A percentile compares a stretch with the other conserved stretches of the same genome.
Evolutionary conservation across 2,113 vertebrate species (phyloP).

Genomic region (Macquaria australasica): DNA sequence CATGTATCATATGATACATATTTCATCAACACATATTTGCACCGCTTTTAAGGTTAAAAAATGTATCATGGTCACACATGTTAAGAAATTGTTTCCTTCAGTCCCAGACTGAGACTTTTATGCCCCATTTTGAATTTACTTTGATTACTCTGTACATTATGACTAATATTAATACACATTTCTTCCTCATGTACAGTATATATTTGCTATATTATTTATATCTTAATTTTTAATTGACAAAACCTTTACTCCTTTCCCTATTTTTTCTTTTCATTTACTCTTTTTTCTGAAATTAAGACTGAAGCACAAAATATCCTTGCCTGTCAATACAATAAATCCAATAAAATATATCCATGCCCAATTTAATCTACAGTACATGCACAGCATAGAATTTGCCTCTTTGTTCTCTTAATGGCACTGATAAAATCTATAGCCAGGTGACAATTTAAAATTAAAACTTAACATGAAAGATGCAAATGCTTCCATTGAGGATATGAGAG

Average conservation of each 20-base stretch:
- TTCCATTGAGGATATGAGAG: neutral
- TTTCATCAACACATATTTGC: neutral
- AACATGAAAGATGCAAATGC: neutral
- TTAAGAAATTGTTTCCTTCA: neutral
- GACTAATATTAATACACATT: neutral
- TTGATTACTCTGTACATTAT: neutral
- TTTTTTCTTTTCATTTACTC: neutral
- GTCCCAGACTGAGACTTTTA: neutral
- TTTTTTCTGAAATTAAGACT: neutral
- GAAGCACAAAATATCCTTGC: neutral
- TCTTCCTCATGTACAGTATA: neutral
- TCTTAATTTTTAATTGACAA: neutral
- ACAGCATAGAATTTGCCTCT: neutral
- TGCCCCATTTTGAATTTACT: neutral
- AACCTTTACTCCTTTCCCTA: neutral
- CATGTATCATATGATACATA: neutral
- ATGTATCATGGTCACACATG: neutral
- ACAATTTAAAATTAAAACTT: neutral
- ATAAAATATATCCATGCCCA: neutral
- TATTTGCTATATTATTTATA: neutral
- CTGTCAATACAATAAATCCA: neutral
- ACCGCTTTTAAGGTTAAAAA: neutral
- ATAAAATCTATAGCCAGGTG: neutral
- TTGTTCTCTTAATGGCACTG: neutral
- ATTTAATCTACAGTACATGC: neutral